Evolutionary conservation across 2,888 invertebrate genomes (phyloP).

Genomic region (Abrostola triplasia): DNA sequence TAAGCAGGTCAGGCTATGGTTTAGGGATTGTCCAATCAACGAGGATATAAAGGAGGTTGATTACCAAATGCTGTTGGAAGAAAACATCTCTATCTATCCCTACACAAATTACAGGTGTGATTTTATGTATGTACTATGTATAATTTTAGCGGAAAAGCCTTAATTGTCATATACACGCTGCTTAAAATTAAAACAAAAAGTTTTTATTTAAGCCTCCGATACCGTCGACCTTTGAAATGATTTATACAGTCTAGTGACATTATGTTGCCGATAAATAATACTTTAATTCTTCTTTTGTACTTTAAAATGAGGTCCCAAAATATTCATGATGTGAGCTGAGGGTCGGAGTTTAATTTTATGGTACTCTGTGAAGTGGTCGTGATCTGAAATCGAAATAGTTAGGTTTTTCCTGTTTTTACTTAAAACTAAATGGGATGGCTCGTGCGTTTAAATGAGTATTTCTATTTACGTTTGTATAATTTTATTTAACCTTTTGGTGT

Average conservation of each 20-base stretch:
- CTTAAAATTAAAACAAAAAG: constrained; percentile 47
- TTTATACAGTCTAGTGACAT: constrained; percentile 64
- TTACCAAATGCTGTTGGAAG: no score
- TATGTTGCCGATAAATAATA: constrained; percentile 59
- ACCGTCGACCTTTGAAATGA: constrained; percentile 66
- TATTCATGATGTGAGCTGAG: constrained; percentile 35
- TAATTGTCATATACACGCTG: constrained; percentile 5
- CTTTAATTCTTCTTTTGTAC: constrained; percentile 54
- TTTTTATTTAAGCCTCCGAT: constrained; percentile 54
- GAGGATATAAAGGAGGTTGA: no score
- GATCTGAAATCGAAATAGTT: constrained; percentile 21
- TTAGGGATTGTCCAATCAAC: no score
- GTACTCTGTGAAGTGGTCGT: constrained; percentile 32
- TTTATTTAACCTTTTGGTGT: no score
- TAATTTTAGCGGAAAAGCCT: neutral
- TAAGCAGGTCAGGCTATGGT: no score
- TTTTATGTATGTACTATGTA: neutral
- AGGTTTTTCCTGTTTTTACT: neutral
- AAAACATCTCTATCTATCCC: no score
- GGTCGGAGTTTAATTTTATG: constrained; percentile 42
- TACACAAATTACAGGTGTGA: no score
- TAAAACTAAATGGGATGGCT: no score
- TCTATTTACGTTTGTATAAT: no score
- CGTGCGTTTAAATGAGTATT: no score
- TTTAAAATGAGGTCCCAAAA: constrained; percentile 43